A percentile compares a stretch with the other conserved stretches of the same genome.
Conservation (phyloP, 2,888 invertebrate genomes). For the Pandemis cinnamomeana region DNA sequence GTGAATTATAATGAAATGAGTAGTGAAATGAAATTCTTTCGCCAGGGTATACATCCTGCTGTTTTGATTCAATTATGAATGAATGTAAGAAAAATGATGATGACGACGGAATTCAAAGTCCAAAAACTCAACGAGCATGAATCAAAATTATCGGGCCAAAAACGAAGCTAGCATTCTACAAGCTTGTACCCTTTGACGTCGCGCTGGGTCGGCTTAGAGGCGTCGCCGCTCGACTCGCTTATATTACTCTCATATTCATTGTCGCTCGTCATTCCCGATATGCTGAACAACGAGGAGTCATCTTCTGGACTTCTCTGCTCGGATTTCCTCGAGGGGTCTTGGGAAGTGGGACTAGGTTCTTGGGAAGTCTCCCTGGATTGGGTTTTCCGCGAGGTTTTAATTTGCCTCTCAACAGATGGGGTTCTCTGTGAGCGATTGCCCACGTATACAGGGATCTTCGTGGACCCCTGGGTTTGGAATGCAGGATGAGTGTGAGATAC, state of each 20-base stretch:
- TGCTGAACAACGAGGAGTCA: conserved; percentile 83
- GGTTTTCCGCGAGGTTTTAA: conserved; percentile 65
- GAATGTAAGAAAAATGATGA: conserved; percentile 26
- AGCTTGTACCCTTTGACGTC: conserved; percentile 81
- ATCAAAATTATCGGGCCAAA: conserved; percentile 72
- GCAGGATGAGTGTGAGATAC: conserved; percentile 81
- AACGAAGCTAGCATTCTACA: conserved; percentile 78
- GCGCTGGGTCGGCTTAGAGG: conserved; percentile 78
- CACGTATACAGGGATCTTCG: conserved; percentile 90
- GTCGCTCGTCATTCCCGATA: conserved; percentile 85
- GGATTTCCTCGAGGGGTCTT: conserved; percentile 76
- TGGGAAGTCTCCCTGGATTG: conserved; percentile 74
- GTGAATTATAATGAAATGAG: conserved; percentile 18
- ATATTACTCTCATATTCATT: conserved; percentile 84
- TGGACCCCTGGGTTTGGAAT: conserved; percentile 86
- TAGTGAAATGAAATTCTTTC: conserved; percentile 21
- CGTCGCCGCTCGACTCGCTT: conserved; percentile 81
- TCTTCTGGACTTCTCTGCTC: conserved; percentile 84
- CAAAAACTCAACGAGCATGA: conserved; percentile 71
- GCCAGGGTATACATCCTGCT: conserved; percentile 31
- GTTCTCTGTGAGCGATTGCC: conserved; percentile 85
- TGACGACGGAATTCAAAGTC: conserved; percentile 25
- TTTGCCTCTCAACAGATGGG: conserved; percentile 75
- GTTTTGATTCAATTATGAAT: conserved; percentile 14
- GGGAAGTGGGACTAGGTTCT: conserved; percentile 80